phyloP scores from a whole-genome alignment of 2,113 vertebrate genomes.

The Xenopus borealis region DNA sequence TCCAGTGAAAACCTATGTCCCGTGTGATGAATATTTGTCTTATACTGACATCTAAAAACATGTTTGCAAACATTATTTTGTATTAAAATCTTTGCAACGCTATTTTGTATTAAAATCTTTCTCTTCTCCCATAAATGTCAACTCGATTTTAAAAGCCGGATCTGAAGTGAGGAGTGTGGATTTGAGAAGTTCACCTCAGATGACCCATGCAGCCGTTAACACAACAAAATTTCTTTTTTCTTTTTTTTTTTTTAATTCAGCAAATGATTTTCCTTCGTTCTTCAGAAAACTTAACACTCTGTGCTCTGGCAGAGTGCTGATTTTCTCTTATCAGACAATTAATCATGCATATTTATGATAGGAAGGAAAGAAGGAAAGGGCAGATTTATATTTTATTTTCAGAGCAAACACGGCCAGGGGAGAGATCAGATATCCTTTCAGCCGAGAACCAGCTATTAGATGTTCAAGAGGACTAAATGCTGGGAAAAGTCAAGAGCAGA shows the following conservation, averaged over 20 bases:
- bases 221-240: background rate
- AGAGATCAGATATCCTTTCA: conserved; percentile 1
- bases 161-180: conserved; percentile 25
- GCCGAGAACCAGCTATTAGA: conserved; percentile 5
- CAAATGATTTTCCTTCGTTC: conserved; percentile 19
- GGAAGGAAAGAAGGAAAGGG: background rate
- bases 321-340: background rate
- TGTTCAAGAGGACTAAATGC: conserved; percentile 14
- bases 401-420: background rate
- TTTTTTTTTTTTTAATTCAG: conserved; percentile 13
- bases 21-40: too few relatives aligned
- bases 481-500: conserved; percentile 3
- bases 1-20: too few relatives aligned
- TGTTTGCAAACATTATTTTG: conserved; percentile 4
- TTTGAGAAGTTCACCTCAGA: conserved; percentile 30
- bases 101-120: conserved; percentile 5
- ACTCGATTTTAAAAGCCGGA: conserved; percentile 31
- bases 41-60: background rate
- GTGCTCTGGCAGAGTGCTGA: background rate
- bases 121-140: conserved; percentile 29
- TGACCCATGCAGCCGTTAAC: conserved; percentile 28
- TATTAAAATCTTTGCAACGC: background rate
- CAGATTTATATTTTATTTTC: conserved; percentile 6
- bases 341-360: background rate
- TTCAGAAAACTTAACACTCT: conserved; percentile 13